Evolutionary conservation across 2,888 invertebrate species (phyloP).

Genomic region (Drosophila eohydei): DNA sequence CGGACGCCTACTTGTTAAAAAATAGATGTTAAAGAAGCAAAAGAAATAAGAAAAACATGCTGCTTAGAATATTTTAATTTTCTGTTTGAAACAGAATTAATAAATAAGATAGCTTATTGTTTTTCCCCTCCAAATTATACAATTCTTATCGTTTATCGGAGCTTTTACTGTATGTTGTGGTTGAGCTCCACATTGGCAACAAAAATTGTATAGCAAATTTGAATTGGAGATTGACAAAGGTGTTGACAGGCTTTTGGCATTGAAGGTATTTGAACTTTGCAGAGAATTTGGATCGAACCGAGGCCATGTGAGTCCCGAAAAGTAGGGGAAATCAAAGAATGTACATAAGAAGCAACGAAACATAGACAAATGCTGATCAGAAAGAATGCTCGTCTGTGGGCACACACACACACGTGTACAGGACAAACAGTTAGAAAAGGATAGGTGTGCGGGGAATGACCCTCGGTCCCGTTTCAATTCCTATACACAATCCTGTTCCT

Average conservation of each 20-base stretch:
- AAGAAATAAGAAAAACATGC: not conserved
- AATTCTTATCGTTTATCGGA: not conserved
- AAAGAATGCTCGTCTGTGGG: slow-evolving; percentile 37
- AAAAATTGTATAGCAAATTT: slow-evolving; percentile 37
- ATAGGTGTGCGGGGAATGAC: slow-evolving; percentile 67
- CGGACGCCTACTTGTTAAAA: not conserved
- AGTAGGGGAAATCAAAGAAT: slow-evolving; percentile 64
- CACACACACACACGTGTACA: slow-evolving; percentile 10
- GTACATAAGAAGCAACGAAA: slow-evolving; percentile 25
- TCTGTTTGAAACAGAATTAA: not conserved
- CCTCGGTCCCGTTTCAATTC: slow-evolving; percentile 58
- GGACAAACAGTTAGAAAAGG: slow-evolving; percentile 64
- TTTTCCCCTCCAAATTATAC: not conserved
- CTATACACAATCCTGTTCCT: slow-evolving; percentile 44
- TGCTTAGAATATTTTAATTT: not conserved
- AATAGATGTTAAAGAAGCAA: not conserved
- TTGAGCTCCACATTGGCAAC: slow-evolving; percentile 26
- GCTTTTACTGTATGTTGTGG: slow-evolving; percentile 9
- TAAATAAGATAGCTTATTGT: not conserved
- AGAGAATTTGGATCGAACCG: slow-evolving; percentile 35
- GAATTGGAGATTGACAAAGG: slow-evolving; percentile 53
- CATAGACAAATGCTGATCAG: slow-evolving; percentile 69
- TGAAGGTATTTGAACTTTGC: slow-evolving; percentile 59
- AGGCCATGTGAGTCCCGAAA: slow-evolving; percentile 20
- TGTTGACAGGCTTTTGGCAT: slow-evolving; percentile 48